Evolutionary conservation across 1,140 invertebrate species (phyloP).

Genomic region (Drosophila erecta): DNA sequence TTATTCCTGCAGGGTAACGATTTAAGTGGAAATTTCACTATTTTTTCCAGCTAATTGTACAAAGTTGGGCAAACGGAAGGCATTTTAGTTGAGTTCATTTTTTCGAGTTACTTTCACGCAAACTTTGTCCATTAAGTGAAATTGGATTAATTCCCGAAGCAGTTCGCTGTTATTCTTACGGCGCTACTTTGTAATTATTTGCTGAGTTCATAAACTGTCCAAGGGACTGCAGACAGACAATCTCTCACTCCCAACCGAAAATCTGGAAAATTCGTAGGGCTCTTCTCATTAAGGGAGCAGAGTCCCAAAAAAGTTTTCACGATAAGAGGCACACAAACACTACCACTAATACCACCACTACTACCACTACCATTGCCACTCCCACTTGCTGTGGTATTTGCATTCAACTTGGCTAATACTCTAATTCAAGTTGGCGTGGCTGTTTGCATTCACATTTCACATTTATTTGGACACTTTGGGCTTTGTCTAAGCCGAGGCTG

Average conservation of each 20-base stretch:
- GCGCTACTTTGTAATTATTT: slow-evolving; percentile 64
- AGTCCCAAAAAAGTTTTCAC: slow-evolving; percentile 32
- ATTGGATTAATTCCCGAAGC: slow-evolving; percentile 49
- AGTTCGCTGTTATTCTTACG: slow-evolving; percentile 30
- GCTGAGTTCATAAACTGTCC: slow-evolving; percentile 54
- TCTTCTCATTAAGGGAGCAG: slow-evolving; percentile 18
- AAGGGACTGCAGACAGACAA: slow-evolving; percentile 5
- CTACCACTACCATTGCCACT: slow-evolving; percentile 3
- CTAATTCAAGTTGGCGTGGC: slow-evolving; percentile 8
- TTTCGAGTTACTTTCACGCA: slow-evolving; percentile 23
- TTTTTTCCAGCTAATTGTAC: slow-evolving; percentile 22
- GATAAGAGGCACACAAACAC: background rate
- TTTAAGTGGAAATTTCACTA: background rate
- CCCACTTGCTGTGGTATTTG: slow-evolving; percentile 28
- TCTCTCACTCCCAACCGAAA: background rate
- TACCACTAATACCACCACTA: background rate
- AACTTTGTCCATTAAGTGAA: slow-evolving; percentile 64
- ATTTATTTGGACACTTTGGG: slow-evolving; percentile 42
- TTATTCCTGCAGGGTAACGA: background rate
- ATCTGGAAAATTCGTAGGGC: background rate
- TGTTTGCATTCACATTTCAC: slow-evolving; percentile 48
- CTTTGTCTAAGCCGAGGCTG: slow-evolving; percentile 60
- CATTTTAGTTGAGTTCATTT: slow-evolving; percentile 18
- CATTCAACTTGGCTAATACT: slow-evolving; percentile 33
- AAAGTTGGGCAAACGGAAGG: slow-evolving; percentile 15